Evolutionary conservation across 2,888 invertebrate species (phyloP), one percentile per base, ranked within the genome.

Genomic region (Drosophila vallismaia): DNA sequence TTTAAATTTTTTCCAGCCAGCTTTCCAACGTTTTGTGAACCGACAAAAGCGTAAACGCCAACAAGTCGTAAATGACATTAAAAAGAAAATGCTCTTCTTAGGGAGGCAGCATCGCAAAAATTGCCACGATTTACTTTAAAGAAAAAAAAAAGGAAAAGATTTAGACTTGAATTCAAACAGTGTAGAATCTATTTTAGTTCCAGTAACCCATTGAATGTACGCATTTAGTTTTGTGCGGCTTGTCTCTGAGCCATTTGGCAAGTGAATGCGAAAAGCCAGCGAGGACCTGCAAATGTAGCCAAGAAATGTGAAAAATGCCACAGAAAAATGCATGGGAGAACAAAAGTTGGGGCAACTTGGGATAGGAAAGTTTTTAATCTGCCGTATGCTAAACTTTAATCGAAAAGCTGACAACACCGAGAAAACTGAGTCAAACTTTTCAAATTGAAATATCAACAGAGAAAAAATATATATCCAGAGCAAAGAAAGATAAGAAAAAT

Each of bases 341-440:
- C 62, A 48, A 71, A 72, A 86, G 86, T 77, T 77, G 50, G 57
- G 29, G 14, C 40, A 52, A 46, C 52, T 52, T 64, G 19, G 14
- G 64, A 62, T 58, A 60, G 54, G 55, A 77, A 84, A 84, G 86
- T 88, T 88, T 87, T 88, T 84, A 84, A 88, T 84, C 84, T 83
- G 84, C 74, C 74, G 71, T 77, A 87, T 79, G 79, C 80, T 75
- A 88, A 84, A 84, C 84, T 88, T 86, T 80, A 80, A 86, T 83
- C 84, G 87, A 82, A 86, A 84, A 66, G 79, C 74, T 74, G 70
- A 44, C 53, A 49, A 14, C 29, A 24, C 28, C 68, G 62, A 70
- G 70, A 51, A 79, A 85, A 85, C 84, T 88, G 80, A 85, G 85
- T 84, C 85, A 85, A 85, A 88, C 75, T 86, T 85, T 85, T 79